These are phyloP conservation scores for Oppia nitens DNA, from an alignment of 1,140 invertebrate genomes.

Conservation along the genomic window DNA sequence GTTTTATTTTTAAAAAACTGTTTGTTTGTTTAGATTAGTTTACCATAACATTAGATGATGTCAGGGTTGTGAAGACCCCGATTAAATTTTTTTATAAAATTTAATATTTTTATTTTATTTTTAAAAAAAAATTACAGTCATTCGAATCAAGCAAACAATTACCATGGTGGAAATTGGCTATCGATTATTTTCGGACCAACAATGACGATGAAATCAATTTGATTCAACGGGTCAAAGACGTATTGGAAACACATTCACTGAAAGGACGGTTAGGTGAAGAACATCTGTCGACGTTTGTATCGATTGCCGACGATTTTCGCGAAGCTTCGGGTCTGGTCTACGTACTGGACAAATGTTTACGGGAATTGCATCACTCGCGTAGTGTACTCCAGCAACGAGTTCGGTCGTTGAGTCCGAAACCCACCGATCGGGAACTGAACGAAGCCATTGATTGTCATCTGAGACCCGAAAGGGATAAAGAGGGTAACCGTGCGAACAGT, in stretches of 20 bases:
- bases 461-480: constrained; percentile 29
- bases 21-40: no score
- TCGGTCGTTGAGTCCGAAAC: constrained; percentile 25
- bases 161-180: not conserved
- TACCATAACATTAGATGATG: no score
- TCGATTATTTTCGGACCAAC: not conserved
- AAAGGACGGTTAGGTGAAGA: not conserved
- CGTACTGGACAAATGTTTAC: not conserved
- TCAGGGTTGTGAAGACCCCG: no score
- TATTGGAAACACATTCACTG: not conserved
- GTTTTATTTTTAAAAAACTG: no score
- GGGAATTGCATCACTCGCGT: not conserved
- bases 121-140: not conserved
- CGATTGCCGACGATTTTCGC: not conserved
- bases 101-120: no score
- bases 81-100: no score
- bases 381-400: not conserved
- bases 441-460: constrained; percentile 48
- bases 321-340: not conserved
- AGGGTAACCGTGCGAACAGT: constrained; percentile 17
- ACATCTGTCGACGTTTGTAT: not conserved
- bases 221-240: not conserved
- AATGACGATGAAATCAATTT: not conserved
- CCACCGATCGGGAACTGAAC: constrained; percentile 33
- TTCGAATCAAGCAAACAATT: not conserved